Percentiles rank a stretch among this genome's conserved stretches.
Conservation (phyloP, 2,113 vertebrate genomes). For the Chaenocephalus aceratus region DNA sequence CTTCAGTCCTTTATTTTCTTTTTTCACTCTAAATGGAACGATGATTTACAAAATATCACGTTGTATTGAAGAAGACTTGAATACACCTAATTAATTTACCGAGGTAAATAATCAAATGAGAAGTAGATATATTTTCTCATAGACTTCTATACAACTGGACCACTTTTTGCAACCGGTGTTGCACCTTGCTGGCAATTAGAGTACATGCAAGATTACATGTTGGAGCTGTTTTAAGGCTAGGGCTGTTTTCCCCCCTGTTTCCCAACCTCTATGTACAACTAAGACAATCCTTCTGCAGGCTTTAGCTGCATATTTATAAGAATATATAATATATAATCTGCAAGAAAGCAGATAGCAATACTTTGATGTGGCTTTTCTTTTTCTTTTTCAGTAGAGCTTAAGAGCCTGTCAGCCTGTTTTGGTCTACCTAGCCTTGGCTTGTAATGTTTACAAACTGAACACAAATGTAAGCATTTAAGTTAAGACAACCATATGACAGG, state of each 20-base stretch:
- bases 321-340: too few species aligned
- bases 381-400: too few species aligned
- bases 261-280: not conserved
- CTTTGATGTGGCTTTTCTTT: not conserved
- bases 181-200: too few species aligned
- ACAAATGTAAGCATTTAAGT: slow-evolving; percentile 34
- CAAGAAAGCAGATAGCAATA: not conserved
- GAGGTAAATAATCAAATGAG: too few species aligned
- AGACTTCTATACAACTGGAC: too few species aligned
- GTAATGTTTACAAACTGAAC: slow-evolving; percentile 14
- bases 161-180: too few species aligned
- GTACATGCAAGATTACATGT: not conserved
- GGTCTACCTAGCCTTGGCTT: slow-evolving; percentile 10
- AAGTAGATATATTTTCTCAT: too few species aligned
- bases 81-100: too few species aligned
- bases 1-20: too few species aligned
- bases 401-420: slow-evolving; percentile 23
- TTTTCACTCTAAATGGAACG: too few species aligned
- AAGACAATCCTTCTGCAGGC: not conserved
- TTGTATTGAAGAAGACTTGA: too few species aligned
- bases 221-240: not conserved
- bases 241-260: not conserved
- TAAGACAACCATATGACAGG: slow-evolving; percentile 48
- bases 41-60: too few species aligned
- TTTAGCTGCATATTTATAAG: not conserved